Percentiles rank a stretch among this genome's conserved stretches.
These are phyloP conservation scores for Leuciscus idus DNA, from an alignment of 2,113 vertebrate species.

Conservation along the genomic window DNA sequence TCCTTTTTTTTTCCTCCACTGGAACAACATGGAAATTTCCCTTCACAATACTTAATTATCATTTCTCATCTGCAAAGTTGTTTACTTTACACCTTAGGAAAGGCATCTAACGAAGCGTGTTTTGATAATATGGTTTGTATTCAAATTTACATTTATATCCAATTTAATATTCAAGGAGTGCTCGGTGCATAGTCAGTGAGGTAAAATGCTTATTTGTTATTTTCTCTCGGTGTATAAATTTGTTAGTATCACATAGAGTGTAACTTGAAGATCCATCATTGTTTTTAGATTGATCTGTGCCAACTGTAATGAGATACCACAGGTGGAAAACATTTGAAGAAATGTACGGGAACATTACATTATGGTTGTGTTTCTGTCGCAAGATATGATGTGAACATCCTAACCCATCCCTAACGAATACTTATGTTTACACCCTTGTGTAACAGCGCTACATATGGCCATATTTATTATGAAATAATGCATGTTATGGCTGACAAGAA, in stretches of 20 bases:
- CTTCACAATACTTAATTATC: constrained; percentile 2
- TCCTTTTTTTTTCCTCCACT: background rate
- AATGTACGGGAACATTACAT: background rate
- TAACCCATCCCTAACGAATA: background rate
- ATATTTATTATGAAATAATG: constrained; percentile 1
- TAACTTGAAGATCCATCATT: background rate
- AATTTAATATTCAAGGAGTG: background rate
- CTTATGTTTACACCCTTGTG: background rate
- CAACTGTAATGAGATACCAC: background rate
- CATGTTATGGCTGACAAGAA: background rate
- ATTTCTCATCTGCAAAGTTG: constrained; percentile 13
- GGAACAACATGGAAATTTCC: background rate
- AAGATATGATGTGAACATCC: background rate
- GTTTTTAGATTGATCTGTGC: background rate
- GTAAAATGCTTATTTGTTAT: background rate
- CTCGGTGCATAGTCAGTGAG: constrained; percentile 10
- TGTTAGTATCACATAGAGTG: background rate
- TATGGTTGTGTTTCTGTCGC: background rate
- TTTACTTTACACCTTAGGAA: background rate
- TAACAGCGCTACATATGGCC: background rate
- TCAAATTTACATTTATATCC: constrained; percentile 14
- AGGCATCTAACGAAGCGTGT: background rate
- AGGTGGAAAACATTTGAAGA: background rate
- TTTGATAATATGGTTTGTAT: constrained; percentile 17
- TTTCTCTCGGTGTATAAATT: background rate